Percentiles rank a stretch among this genome's conserved stretches.
phyloP scores from a whole-genome alignment of 2,888 invertebrate species.

The Chydorus sphaericus region DNA sequence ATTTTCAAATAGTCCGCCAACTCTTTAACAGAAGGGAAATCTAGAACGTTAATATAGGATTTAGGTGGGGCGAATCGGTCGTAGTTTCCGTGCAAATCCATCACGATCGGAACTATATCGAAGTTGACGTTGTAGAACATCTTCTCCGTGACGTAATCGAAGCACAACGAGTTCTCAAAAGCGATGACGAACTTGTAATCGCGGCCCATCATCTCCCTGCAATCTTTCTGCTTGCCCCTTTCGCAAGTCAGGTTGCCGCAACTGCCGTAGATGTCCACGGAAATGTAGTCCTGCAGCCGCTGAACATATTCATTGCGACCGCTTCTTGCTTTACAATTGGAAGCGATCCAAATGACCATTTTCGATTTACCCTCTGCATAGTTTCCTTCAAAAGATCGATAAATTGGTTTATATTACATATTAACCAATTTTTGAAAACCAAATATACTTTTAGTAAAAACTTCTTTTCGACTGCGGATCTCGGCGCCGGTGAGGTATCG shows the following conservation, averaged over 20 bases:
- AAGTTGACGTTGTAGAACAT: neutral
- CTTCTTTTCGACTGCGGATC: too few species aligned
- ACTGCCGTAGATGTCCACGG: slow-evolving; percentile 17
- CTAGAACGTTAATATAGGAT: slow-evolving; percentile 90
- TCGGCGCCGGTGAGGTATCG: too few species aligned
- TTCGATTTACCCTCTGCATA: slow-evolving; percentile 10
- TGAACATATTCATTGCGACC: slow-evolving; percentile 17
- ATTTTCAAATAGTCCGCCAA: slow-evolving; percentile 72
- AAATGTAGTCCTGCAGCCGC: slow-evolving; percentile 16
- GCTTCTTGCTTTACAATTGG: slow-evolving; percentile 17
- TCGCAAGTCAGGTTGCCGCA: slow-evolving; percentile 15
- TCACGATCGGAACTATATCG: neutral
- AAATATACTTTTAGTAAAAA: too few species aligned
- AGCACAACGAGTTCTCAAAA: slow-evolving; percentile 6
- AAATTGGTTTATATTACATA: too few species aligned
- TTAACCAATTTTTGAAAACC: too few species aligned
- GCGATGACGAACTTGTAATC: slow-evolving; percentile 1
- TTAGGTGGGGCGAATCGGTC: slow-evolving; percentile 72
- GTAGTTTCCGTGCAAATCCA: slow-evolving; percentile 50
- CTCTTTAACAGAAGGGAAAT: slow-evolving; percentile 72
- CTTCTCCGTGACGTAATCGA: slow-evolving; percentile 6
- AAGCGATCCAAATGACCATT: slow-evolving; percentile 18
- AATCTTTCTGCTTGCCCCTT: neutral
- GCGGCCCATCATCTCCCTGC: neutral
- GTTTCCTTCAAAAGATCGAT: too few species aligned